phyloP scores from a whole-genome alignment of 92 coral and sea anemone genomes.

The Actinernus sp. region DNA sequence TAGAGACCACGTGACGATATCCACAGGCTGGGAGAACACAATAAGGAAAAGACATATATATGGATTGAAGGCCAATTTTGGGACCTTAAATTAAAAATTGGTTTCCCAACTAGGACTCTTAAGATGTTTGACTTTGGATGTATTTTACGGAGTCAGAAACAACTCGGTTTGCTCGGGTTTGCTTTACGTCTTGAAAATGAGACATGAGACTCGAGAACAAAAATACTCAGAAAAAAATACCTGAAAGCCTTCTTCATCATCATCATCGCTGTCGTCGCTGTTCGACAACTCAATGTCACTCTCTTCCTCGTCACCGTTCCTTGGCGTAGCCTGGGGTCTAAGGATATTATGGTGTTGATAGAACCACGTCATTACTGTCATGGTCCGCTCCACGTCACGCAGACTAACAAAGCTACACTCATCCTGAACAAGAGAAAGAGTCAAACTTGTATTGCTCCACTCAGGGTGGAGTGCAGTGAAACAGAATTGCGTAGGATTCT shows the following conservation, averaged over 20 bases:
- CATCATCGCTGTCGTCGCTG: conserved; percentile 24
- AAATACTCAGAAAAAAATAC: background rate
- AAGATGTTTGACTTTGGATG: too few species aligned
- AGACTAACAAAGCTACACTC: conserved; percentile 95
- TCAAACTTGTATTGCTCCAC: too few species aligned
- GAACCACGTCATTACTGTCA: conserved; percentile 89
- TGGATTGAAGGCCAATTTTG: too few species aligned
- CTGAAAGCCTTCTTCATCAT: conserved; percentile 26
- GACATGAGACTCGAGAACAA: too few species aligned
- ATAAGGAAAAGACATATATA: too few species aligned
- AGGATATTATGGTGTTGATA: conserved; percentile 62
- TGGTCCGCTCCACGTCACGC: conserved; percentile 90
- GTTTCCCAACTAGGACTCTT: too few species aligned
- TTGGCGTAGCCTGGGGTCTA: conserved; percentile 7
- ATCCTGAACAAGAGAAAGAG: conserved; percentile 45
- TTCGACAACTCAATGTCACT: too few species aligned
- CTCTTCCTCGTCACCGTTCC: background rate
- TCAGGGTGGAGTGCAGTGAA: too few species aligned
- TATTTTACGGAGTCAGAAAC: too few species aligned
- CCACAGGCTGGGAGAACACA: conserved; percentile 15
- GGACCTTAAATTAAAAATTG: too few species aligned
- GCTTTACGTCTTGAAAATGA: too few species aligned
- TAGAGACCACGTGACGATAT: conserved; percentile 68
- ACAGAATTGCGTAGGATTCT: background rate
- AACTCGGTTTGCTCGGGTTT: too few species aligned